These are phyloP conservation scores for Anisognathus igniventris DNA, from an alignment of 2,797 vertebrate species.

Conservation along the genomic window DNA sequence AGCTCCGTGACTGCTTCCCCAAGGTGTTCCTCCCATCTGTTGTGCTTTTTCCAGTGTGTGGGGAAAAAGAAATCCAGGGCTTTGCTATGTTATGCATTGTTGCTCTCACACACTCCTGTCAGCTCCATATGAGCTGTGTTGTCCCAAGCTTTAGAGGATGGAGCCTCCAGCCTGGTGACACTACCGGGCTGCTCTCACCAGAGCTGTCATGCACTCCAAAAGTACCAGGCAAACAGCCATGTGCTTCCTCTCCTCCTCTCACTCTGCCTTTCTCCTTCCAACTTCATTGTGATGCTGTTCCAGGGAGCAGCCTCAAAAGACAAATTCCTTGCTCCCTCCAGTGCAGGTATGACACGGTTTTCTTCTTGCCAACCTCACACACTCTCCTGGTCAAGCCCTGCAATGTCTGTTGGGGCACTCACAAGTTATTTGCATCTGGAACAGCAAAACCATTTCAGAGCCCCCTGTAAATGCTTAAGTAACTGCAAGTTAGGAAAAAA, in stretches of 20 bases:
- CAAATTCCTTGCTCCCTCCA: neutral
- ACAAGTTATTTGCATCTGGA: neutral
- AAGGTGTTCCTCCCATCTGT: neutral
- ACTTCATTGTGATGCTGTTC: neutral
- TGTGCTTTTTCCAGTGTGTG: neutral
- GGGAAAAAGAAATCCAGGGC: rapidly evolving
- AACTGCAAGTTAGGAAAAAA: neutral
- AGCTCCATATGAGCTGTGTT: neutral
- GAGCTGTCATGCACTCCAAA: neutral
- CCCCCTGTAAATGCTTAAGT: neutral
- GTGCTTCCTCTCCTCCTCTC: neutral
- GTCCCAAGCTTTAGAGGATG: neutral
- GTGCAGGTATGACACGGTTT: neutral
- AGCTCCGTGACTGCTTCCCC: neutral
- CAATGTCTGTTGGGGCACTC: rapidly evolving
- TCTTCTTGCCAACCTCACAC: neutral
- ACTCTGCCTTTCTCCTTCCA: neutral
- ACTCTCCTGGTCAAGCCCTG: neutral
- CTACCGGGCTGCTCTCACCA: neutral
- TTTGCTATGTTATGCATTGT: neutral
- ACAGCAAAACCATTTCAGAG: neutral
- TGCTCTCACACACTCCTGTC: neutral
- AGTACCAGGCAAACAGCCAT: neutral
- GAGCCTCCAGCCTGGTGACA: neutral
- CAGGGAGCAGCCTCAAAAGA: neutral